A percentile compares a stretch with the other conserved stretches of the same genome.
These are phyloP conservation scores for Oppia nitens DNA, from an alignment of 1,140 invertebrate genomes.

Conservation along the genomic window DNA sequence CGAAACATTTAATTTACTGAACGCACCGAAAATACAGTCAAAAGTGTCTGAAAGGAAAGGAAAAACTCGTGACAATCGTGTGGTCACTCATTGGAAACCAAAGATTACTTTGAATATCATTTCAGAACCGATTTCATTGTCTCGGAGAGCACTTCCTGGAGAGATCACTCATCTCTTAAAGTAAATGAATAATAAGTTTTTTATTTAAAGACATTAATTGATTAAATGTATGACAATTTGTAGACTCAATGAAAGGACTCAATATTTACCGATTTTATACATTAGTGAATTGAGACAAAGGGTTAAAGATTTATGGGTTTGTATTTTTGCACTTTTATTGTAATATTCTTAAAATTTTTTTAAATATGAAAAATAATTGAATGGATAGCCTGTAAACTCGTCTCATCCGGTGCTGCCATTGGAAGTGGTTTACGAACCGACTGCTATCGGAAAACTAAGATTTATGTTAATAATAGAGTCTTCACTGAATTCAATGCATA, in stretches of 20 bases:
- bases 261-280: conserved; percentile 51
- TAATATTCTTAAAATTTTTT: background rate
- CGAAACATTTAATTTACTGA: conserved; percentile 51
- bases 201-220: too few species aligned
- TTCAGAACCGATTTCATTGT: conserved; percentile 4
- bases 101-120: conserved; percentile 9
- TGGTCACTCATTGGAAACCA: conserved; percentile 19
- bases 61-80: background rate
- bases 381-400: conserved; percentile 20
- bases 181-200: too few species aligned
- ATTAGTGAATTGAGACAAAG: conserved; percentile 63
- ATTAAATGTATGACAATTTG: too few species aligned
- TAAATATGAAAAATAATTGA: background rate
- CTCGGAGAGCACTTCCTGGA: conserved; percentile 1
- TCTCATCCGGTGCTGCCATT: conserved; percentile 27
- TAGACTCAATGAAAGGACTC: conserved; percentile 2
- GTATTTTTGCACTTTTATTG: background rate
- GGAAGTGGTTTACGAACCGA: conserved; percentile 31
- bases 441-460: conserved; percentile 35
- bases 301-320: conserved; percentile 45
- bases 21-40: background rate
- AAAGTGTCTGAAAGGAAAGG: conserved; percentile 26
- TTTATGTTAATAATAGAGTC: conserved; percentile 48
- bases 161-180: conserved; percentile 11
- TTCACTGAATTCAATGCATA: conserved; percentile 50